Evolutionary conservation across 1,140 invertebrate species (phyloP).

Genomic region (Drosophila ercepeae): DNA sequence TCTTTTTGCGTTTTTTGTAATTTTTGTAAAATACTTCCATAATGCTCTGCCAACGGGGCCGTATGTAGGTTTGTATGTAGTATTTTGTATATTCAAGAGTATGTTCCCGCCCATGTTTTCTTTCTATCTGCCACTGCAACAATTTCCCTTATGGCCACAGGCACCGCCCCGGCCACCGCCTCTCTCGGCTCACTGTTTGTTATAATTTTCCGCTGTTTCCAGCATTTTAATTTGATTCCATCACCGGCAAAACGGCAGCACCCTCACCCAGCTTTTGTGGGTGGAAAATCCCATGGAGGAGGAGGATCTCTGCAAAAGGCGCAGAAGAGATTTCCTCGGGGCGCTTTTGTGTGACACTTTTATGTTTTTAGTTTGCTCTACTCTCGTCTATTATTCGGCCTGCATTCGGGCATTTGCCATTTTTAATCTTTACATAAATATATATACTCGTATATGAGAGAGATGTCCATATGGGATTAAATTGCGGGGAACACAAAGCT

Average conservation of each 20-base stretch:
- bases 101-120: conserved; percentile 57
- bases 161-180: conserved; percentile 37
- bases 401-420: conserved; percentile 31
- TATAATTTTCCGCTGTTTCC: conserved; percentile 78
- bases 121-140: conserved; percentile 71
- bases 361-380: conserved; percentile 1
- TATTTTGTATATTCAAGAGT: neutral
- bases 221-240: conserved; percentile 76
- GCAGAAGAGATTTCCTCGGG: neutral
- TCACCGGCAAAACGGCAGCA: conserved; percentile 23
- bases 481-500: no score
- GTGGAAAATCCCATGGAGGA: neutral
- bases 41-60: conserved; percentile 61
- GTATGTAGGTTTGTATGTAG: conserved; percentile 4
- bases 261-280: neutral
- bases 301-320: neutral
- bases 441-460: no score
- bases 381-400: neutral
- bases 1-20: conserved; percentile 5
- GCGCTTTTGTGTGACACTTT: conserved; percentile 33
- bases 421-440: conserved; percentile 21
- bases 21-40: conserved; percentile 50
- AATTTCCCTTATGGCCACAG: conserved; percentile 72
- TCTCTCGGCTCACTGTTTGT: conserved; percentile 46
- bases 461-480: neutral